A percentile compares a stretch with the other conserved stretches of the same genome.
Conservation (phyloP, 2,113 vertebrate species). For the Saccopteryx leptura region DNA sequence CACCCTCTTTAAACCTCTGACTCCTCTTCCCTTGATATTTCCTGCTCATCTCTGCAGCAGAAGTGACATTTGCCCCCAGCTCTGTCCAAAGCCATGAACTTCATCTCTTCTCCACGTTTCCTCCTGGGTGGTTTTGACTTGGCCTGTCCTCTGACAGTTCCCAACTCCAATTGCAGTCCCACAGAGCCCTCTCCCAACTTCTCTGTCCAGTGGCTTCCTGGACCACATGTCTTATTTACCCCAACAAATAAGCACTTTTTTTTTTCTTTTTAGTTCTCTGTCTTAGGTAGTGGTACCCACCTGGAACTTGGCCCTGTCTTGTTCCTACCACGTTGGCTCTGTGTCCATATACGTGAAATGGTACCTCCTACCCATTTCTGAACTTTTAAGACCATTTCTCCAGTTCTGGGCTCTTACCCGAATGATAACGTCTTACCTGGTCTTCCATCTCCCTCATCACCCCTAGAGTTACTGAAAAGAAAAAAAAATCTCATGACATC, state of each 20-base stretch:
- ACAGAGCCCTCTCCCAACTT: neutral
- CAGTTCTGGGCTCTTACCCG: neutral
- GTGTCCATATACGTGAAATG: accelerated
- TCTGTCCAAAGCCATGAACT: neutral
- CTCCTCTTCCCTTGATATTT: neutral
- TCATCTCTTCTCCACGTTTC: neutral
- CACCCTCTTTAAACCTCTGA: neutral
- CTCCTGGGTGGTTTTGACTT: neutral
- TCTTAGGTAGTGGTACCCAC: neutral
- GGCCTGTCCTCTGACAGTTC: neutral
- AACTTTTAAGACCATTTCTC: neutral
- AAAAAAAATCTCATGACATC: neutral
- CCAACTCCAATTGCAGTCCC: neutral
- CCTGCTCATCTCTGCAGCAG: neutral
- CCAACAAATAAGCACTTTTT: neutral
- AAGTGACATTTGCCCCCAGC: neutral
- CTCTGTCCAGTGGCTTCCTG: neutral
- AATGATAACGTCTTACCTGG: neutral
- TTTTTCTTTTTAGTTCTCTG: neutral
- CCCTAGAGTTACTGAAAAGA: neutral
- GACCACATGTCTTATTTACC: neutral
- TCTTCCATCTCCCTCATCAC: neutral
- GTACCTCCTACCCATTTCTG: neutral
- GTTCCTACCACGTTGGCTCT: accelerated
- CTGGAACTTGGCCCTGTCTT: neutral